Evolutionary conservation across 2,797 vertebrate species (phyloP).

Genomic region (Pagetopsis macropterus): DNA sequence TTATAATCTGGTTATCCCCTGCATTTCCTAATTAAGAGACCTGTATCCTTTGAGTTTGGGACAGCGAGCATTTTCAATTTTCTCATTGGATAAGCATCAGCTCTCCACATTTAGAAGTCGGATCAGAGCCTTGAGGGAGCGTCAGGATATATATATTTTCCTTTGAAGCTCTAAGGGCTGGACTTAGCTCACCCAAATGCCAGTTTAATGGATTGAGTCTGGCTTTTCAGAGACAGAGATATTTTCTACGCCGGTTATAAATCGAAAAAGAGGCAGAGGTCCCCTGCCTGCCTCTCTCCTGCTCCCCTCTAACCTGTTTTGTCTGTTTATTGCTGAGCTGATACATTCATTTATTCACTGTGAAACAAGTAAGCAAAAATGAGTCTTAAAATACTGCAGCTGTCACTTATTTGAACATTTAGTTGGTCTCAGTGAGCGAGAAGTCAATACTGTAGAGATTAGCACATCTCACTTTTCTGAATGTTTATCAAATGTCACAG

Average conservation of each 20-base stretch:
- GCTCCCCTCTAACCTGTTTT: conserved; percentile 24
- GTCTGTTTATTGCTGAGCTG: conserved; percentile 29
- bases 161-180: conserved; percentile 72
- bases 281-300: conserved; percentile 15
- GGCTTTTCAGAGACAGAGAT: conserved; percentile 57
- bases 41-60: conserved; percentile 34
- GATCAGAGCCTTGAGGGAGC: conserved; percentile 59
- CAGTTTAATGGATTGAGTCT: conserved; percentile 75
- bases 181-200: conserved; percentile 66
- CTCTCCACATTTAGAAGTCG: conserved; percentile 49
- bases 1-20: conserved; percentile 18
- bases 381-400: conserved; percentile 22
- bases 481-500: conserved; percentile 12
- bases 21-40: conserved; percentile 9
- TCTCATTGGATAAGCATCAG: conserved; percentile 50
- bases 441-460: conserved; percentile 24
- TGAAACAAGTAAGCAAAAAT: conserved; percentile 25
- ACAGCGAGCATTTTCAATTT: conserved; percentile 28
- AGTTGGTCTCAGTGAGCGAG: conserved; percentile 3
- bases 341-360: conserved; percentile 41
- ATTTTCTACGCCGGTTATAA: conserved; percentile 64
- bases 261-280: conserved; percentile 32
- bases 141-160: conserved; percentile 68
- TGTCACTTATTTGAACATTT: conserved; percentile 23
- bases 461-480: conserved; percentile 28